phyloP scores from a whole-genome alignment of 92 coral and sea anemone genomes.

The Blastomussa wellsi region DNA sequence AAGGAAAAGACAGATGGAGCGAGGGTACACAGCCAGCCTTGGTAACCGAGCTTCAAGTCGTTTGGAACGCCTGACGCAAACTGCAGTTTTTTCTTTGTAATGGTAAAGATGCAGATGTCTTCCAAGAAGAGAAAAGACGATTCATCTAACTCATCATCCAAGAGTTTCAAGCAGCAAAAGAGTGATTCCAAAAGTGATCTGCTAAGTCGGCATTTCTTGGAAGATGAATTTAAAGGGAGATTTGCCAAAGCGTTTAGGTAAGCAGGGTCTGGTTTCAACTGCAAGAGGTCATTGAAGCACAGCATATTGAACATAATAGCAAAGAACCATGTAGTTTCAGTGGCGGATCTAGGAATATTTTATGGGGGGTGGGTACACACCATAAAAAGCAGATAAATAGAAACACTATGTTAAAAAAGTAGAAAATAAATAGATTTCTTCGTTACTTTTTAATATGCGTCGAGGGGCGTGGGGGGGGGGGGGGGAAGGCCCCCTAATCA shows the following conservation, averaged over 20 bases:
- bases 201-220: conserved; percentile 56
- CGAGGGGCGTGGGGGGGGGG: too few species aligned
- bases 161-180: conserved; percentile 52
- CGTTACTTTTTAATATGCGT: too few species aligned
- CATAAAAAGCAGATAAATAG: too few species aligned
- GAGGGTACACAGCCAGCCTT: conserved; percentile 20
- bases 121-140: conserved; percentile 43
- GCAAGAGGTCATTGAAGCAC: too few species aligned
- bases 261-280: not conserved
- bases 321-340: too few species aligned
- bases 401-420: too few species aligned
- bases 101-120: conserved; percentile 31
- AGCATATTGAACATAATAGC: not conserved
- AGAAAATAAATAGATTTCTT: too few species aligned
- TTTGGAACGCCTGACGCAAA: conserved; percentile 26
- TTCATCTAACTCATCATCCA: not conserved
- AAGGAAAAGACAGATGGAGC: not conserved
- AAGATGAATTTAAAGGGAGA: conserved; percentile 68
- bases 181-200: conserved; percentile 21
- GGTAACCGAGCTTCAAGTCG: conserved; percentile 16
- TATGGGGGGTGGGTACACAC: too few species aligned
- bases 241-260: conserved; percentile 83
- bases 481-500: too few species aligned
- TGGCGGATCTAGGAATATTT: too few species aligned
- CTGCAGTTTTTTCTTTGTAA: not conserved